Evolutionary conservation across 2,113 vertebrate genomes (phyloP).

Genomic region (Notiomystis cincta): DNA sequence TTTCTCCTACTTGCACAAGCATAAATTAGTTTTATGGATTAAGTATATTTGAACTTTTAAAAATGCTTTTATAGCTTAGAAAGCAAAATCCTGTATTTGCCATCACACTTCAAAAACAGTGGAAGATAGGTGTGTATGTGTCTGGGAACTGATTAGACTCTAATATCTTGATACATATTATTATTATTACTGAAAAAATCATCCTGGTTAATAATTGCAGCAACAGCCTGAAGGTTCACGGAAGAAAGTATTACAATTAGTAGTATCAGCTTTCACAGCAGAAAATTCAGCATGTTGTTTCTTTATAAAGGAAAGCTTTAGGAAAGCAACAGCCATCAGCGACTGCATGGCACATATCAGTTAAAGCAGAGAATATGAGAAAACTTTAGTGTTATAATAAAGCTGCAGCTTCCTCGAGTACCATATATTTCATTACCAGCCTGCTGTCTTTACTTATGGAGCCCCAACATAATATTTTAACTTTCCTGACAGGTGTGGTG

Average conservation of each 20-base stretch:
- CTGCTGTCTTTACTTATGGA: background rate
- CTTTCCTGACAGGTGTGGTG: background rate
- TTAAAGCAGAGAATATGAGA: background rate
- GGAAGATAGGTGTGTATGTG: background rate
- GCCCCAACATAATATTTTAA: background rate
- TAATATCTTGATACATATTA: background rate
- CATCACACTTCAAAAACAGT: constrained; percentile 10
- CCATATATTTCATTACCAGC: background rate
- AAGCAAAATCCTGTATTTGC: constrained; percentile 48
- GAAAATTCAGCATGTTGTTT: background rate
- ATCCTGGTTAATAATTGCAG: background rate
- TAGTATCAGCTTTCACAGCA: background rate
- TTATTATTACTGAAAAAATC: constrained; percentile 14
- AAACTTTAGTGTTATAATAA: background rate
- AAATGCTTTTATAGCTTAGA: constrained; percentile 75
- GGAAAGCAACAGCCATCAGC: background rate
- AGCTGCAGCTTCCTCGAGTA: background rate
- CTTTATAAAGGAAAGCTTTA: background rate
- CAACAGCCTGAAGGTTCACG: background rate
- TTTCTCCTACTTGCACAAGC: constrained; percentile 66
- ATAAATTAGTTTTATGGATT: constrained; percentile 84
- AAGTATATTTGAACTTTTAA: constrained; percentile 77
- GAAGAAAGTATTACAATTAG: background rate
- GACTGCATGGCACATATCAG: background rate
- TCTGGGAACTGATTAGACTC: background rate